Percentiles rank a stretch among this genome's conserved stretches.
Evolutionary conservation across 2,113 vertebrate species (phyloP).

Genomic region (Pontoporia blainvillei): DNA sequence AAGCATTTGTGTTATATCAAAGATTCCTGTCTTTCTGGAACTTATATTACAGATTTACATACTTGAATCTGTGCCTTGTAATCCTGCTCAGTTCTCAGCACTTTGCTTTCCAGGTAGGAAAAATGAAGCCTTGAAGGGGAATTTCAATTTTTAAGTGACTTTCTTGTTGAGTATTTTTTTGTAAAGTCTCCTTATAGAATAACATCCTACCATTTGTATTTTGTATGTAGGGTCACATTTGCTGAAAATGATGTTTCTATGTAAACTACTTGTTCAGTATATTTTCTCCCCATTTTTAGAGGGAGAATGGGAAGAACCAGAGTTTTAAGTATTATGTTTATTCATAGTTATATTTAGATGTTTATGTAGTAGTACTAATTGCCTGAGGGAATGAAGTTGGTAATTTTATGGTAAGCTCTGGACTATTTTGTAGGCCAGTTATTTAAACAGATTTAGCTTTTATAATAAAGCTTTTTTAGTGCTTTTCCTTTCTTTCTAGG

Average conservation of each 20-base stretch:
- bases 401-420: not conserved
- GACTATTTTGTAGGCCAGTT: not conserved
- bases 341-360: not conserved
- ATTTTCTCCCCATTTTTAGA: not conserved
- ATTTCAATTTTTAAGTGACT: not conserved
- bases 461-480: constrained; percentile 4
- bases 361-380: not conserved
- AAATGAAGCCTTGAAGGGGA: not conserved
- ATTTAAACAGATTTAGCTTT: not conserved
- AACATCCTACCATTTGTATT: not conserved
- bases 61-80: not conserved
- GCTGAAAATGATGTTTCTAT: not conserved
- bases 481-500: not conserved
- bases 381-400: constrained; percentile 11
- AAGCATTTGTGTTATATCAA: not conserved
- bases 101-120: not conserved
- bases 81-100: not conserved
- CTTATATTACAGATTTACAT: not conserved
- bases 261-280: not conserved
- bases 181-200: not conserved
- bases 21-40: not conserved
- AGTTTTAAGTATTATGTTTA: constrained; percentile 25
- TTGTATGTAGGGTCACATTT: not conserved
- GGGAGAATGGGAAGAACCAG: not conserved
- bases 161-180: not conserved